A percentile compares a stretch with the other conserved stretches of the same genome.
phyloP scores from a whole-genome alignment of 1,140 invertebrate species.

The Pachyrhynchus sulphureomaculatus region DNA sequence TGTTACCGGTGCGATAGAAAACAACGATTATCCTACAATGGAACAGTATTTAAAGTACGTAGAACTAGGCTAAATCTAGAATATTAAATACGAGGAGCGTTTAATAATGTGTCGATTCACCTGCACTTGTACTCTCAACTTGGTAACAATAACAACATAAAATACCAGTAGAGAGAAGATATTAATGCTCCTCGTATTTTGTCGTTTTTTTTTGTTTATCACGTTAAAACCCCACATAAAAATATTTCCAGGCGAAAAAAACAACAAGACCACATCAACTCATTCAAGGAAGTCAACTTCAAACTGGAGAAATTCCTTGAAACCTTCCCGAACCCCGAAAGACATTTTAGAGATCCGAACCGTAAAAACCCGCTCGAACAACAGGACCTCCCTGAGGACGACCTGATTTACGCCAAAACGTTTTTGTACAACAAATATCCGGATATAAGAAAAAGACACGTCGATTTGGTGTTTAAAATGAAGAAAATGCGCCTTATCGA shows the following conservation, averaged over 20 bases:
- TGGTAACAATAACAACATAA: too few species aligned
- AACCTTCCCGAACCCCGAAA: conserved; percentile 58
- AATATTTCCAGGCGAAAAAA: conserved; percentile 36
- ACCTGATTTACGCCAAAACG: conserved; percentile 42
- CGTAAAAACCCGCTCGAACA: conserved; percentile 2
- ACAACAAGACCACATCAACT: conserved; percentile 47
- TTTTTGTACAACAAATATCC: conserved; percentile 49
- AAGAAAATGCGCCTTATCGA: conserved; percentile 33
- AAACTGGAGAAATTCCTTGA: conserved; percentile 57
- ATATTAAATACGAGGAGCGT: too few species aligned
- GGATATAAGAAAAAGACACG: conserved; percentile 31
- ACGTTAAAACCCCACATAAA: too few species aligned
- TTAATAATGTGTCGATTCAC: too few species aligned
- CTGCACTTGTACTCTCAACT: too few species aligned
- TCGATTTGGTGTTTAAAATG: conserved; percentile 43
- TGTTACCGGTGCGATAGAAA: conserved; percentile 50
- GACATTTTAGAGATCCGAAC: conserved; percentile 53
- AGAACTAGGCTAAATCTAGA: neutral
- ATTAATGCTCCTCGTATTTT: too few species aligned
- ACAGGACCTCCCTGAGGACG: neutral
- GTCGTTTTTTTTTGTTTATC: too few species aligned
- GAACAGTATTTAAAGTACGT: conserved; percentile 53
- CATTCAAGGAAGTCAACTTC: conserved; percentile 52
- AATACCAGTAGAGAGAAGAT: too few species aligned
- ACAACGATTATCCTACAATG: conserved; percentile 57